phyloP scores from a whole-genome alignment of 2,113 vertebrate species.

The Pteruthius melanotis region DNA sequence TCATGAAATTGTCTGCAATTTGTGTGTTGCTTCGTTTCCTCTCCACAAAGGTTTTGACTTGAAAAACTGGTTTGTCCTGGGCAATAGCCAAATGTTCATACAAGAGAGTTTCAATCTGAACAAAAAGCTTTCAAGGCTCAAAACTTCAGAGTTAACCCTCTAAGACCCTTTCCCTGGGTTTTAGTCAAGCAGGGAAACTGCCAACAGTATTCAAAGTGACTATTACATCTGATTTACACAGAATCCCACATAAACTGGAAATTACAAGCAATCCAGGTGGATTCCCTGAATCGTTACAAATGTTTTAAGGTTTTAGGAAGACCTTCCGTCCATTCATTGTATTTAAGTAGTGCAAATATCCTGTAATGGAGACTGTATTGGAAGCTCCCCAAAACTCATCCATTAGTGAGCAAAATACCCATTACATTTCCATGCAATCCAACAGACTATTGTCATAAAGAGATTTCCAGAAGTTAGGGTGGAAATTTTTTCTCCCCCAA shows the following conservation, averaged over 20 bases:
- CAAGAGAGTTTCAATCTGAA: neutral
- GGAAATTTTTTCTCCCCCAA: neutral
- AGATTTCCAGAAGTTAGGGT: neutral
- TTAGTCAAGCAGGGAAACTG: neutral
- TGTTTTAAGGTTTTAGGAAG: neutral
- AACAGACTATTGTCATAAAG: neutral
- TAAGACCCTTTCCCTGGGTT: neutral
- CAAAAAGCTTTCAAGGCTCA: conserved; percentile 21
- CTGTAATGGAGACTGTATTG: neutral
- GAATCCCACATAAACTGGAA: neutral
- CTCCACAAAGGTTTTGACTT: conserved; percentile 17
- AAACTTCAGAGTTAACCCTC: conserved; percentile 36
- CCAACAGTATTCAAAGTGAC: neutral
- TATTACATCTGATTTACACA: neutral
- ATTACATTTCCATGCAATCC: neutral
- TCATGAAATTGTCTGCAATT: neutral
- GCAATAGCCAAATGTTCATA: conserved; percentile 21
- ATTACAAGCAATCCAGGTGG: neutral
- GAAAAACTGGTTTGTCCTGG: conserved; percentile 58
- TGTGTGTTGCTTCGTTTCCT: neutral
- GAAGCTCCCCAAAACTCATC: neutral
- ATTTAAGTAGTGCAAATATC: neutral
- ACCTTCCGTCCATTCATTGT: neutral
- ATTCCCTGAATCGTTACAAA: neutral
- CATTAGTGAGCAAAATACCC: neutral